These are phyloP conservation scores for Tupaia tana DNA, from an alignment of 2,113 vertebrate genomes.

Conservation along the genomic window DNA sequence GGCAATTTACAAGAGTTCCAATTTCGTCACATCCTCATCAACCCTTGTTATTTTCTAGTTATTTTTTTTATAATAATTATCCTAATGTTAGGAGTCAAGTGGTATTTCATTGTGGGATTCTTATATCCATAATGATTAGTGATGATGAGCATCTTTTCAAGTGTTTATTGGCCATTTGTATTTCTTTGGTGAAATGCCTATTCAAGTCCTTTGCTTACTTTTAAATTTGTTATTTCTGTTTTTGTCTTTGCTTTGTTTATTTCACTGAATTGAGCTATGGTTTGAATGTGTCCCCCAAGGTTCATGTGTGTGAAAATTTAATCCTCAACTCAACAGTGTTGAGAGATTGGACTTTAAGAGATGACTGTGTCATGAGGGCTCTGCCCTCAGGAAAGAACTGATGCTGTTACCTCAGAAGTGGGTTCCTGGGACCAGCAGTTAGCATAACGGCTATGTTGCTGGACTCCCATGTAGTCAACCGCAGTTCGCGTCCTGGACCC, in stretches of 20 bases:
- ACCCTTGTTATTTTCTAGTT: not conserved
- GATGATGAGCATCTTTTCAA: not conserved
- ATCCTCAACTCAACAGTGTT: no score
- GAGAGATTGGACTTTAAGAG: no score
- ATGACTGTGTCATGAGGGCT: no score
- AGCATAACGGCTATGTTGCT: no score
- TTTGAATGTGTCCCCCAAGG: no score
- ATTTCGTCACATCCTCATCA: not conserved
- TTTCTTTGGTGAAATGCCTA: not conserved
- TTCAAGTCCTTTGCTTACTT: not conserved
- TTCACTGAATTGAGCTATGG: not conserved
- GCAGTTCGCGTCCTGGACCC: no score
- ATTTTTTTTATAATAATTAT: not conserved
- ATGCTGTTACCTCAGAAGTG: no score
- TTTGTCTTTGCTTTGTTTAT: not conserved
- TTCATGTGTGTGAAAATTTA: no score
- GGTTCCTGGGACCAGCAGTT: no score
- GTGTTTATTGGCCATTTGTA: not conserved
- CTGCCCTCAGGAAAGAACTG: no score
- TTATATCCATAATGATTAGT: not conserved
- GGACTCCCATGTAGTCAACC: no score
- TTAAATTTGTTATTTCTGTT: not conserved
- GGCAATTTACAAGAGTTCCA: not conserved
- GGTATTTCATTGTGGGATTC: not conserved
- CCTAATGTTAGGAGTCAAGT: not conserved